These are phyloP conservation scores for Dryocosmus kuriphilus DNA, from an alignment of 2,888 invertebrate species.

Conservation along the genomic window DNA sequence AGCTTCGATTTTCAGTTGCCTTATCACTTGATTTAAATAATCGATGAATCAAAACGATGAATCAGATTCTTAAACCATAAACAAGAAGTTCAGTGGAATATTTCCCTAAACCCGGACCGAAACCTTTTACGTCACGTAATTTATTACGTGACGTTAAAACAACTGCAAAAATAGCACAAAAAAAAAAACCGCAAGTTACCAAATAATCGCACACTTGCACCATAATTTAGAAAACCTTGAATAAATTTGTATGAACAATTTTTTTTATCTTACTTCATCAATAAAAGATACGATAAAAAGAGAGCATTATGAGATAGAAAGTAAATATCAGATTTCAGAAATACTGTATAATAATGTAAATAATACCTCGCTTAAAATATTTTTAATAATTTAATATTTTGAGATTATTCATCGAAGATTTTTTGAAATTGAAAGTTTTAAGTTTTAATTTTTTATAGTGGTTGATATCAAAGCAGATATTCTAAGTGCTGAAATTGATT, in stretches of 20 bases:
- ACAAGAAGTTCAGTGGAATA: no score
- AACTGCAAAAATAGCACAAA: no score
- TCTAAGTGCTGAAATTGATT: slow-evolving; percentile 49
- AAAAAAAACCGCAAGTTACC: no score
- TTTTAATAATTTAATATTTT: background rate
- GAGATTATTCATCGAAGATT: background rate
- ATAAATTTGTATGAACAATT: background rate
- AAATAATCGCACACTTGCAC: background rate
- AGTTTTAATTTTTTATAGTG: slow-evolving; percentile 10
- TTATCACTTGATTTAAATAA: no score
- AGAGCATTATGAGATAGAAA: background rate
- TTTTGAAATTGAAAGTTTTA: background rate
- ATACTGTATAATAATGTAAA: background rate
- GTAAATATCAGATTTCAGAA: background rate
- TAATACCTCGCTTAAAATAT: background rate
- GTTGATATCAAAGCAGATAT: slow-evolving; percentile 50
- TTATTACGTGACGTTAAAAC: no score
- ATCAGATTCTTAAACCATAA: no score
- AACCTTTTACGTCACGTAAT: no score
- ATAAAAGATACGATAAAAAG: background rate
- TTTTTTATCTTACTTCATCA: background rate
- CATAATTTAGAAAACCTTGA: background rate
- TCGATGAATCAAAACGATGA: no score
- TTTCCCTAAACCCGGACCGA: no score
- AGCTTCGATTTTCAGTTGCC: no score